Evolutionary conservation across 2,888 invertebrate species (phyloP).

Genomic region (Emesis furor): DNA sequence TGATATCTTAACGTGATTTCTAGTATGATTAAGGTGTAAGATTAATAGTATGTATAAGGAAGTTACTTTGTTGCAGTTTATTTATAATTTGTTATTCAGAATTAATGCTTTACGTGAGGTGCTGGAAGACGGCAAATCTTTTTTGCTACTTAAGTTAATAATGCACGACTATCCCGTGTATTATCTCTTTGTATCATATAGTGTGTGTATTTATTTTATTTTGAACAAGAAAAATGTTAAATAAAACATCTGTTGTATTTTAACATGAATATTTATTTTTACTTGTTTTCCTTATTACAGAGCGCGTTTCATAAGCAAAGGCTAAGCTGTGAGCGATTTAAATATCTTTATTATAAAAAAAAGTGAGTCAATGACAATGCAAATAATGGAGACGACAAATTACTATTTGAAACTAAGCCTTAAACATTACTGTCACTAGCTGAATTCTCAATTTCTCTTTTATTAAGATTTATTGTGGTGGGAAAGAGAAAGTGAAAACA

Average conservation of each 20-base stretch:
- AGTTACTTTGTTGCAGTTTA: constrained; percentile 81
- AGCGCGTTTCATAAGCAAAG: not conserved
- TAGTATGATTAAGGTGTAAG: constrained; percentile 64
- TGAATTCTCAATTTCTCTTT: too few relatives aligned
- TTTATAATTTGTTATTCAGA: constrained; percentile 83
- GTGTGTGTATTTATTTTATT: constrained; percentile 53
- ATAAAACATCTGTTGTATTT: constrained; percentile 24
- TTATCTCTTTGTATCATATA: constrained; percentile 86
- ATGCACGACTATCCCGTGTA: not conserved
- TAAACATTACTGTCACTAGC: too few relatives aligned
- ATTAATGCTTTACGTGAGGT: constrained; percentile 83
- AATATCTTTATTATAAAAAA: not conserved
- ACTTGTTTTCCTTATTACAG: not conserved
- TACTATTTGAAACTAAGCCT: too few relatives aligned
- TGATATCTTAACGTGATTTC: constrained; percentile 56
- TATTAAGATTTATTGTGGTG: too few relatives aligned
- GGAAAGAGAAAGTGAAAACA: too few relatives aligned
- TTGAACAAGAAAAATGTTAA: constrained; percentile 19
- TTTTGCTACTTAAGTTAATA: constrained; percentile 88
- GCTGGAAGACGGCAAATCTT: constrained; percentile 85
- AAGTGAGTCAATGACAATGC: too few relatives aligned
- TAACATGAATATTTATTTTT: constrained; percentile 15
- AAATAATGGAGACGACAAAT: too few relatives aligned
- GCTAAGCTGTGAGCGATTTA: not conserved
- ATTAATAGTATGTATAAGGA: constrained; percentile 80